phyloP scores from a whole-genome alignment of 2,888 invertebrate genomes.

The Schrankia costaestrigalis region DNA sequence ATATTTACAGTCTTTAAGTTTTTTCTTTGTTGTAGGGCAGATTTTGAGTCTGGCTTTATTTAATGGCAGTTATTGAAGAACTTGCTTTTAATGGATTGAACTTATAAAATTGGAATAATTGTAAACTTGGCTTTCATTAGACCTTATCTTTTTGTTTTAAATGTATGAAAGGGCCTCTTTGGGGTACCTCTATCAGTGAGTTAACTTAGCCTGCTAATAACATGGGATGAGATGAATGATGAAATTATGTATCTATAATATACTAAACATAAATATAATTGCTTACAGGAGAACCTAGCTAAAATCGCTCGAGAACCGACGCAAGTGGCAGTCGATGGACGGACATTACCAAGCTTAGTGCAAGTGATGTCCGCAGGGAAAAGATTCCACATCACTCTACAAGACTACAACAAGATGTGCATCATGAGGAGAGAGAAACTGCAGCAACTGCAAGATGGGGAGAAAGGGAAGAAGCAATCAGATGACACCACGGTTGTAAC shows the following conservation, averaged over 20 bases:
- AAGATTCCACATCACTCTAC: constrained; percentile 88
- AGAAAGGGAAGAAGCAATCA: constrained; percentile 39
- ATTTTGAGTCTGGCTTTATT: neutral
- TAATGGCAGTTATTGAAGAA: too few relatives aligned
- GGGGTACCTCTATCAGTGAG: too few relatives aligned
- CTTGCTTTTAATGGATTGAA: too few relatives aligned
- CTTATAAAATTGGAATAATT: too few relatives aligned
- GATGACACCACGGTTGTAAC: constrained; percentile 55
- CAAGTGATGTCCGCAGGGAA: constrained; percentile 89
- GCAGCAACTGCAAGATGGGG: constrained; percentile 79
- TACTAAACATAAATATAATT: neutral
- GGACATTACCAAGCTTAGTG: constrained; percentile 83
- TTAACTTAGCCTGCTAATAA: too few relatives aligned
- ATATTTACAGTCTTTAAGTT: neutral
- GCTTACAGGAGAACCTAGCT: constrained; percentile 63
- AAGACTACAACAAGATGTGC: constrained; percentile 90
- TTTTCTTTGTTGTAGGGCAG: neutral
- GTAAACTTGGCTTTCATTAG: too few relatives aligned
- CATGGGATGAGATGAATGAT: neutral
- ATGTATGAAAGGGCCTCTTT: too few relatives aligned
- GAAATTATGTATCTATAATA: neutral
- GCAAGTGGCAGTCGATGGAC: constrained; percentile 81
- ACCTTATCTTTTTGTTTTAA: too few relatives aligned
- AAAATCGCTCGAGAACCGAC: constrained; percentile 68
- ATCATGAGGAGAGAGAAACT: constrained; percentile 84